A percentile compares a stretch with the other conserved stretches of the same genome.
phyloP scores from a whole-genome alignment of 2,797 vertebrate genomes.

The Schizopygopsis pylzovi region DNA sequence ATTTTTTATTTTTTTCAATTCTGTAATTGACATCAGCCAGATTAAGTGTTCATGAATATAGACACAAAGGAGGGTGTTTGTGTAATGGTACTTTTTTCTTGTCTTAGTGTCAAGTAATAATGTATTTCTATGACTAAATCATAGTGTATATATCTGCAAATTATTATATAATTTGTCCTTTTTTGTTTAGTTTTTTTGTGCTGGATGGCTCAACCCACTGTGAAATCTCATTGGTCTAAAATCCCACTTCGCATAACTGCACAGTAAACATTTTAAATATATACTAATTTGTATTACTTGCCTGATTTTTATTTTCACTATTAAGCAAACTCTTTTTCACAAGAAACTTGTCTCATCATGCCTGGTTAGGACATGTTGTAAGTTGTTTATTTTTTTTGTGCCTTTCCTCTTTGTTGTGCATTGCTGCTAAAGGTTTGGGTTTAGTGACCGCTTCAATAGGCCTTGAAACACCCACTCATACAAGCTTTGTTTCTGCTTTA shows the following conservation, averaged over 20 bases:
- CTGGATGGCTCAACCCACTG: not conserved
- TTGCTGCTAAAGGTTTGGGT: conserved; percentile 11
- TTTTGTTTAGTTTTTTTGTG: not conserved
- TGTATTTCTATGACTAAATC: too few species aligned
- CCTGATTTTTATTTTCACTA: not conserved
- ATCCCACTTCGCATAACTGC: not conserved
- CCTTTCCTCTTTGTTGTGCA: not conserved
- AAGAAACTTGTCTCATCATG: not conserved
- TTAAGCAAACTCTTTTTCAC: not conserved
- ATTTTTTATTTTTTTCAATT: too few species aligned
- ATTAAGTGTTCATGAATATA: too few species aligned
- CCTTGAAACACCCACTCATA: conserved; percentile 18
- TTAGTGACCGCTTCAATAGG: not conserved
- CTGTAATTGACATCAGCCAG: too few species aligned
- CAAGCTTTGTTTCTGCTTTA: not conserved
- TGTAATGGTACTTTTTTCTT: too few species aligned
- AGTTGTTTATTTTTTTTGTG: too few species aligned
- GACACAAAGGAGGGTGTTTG: too few species aligned
- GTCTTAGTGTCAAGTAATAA: too few species aligned
- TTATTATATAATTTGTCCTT: too few species aligned
- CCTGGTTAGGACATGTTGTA: not conserved
- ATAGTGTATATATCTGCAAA: too few species aligned
- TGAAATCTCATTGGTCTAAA: not conserved
- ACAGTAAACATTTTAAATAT: too few species aligned
- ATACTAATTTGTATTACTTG: not conserved